Base-by-base conservation (phyloP, 1,140 invertebrate species). In the Arctopsyche grandis region DNA sequence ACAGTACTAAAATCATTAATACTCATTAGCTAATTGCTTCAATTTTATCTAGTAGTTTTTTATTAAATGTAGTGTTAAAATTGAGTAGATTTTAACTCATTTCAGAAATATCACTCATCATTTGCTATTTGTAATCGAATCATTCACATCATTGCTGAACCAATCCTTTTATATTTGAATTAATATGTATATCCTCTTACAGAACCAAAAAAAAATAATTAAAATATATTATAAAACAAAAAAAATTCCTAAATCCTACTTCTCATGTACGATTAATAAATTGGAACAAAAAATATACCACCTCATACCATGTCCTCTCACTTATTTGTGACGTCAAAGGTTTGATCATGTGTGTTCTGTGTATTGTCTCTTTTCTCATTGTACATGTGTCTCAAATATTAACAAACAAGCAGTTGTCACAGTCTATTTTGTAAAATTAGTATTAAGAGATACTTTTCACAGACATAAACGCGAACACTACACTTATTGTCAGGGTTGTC, bases 301-400 rank as follows among this genome's bases (percentile, higher is more conserved):
- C 63, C 63, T 66, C 63, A 24, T 14, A 24, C 63, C 22, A 24
- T 66, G 63, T 66, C 63, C 63, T 26, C 63, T 66, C 63, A 66
- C 63, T 66, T 60, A 16, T n/a, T 66, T 26, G 63, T 66, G 48
- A 52, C 16, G 48, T 74, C 24, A 56, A 12, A 74, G 52, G 24
- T 76, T 63, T 76, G 7, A 29, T 48, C 48, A 63, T 48, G 21
- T 63, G 74, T 76, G 74, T 76, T 48, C 48, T 3, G 56, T 76
- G 56, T 76, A 26, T 38, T 76, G 74, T 43, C 58, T 48, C 29
- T 56, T 76, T 76, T 76, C 74, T 76, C 74, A 74, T 56, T 74
- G 44, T 76, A 76, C 74, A 75, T 74, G 48, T 74, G 71, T 56
- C 52, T 44, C 24, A 24, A 71, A 38, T 0, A 71, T 71, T 46